Evolutionary conservation across 2,888 invertebrate species (phyloP), one percentile per base, ranked within the genome.

Genomic region (Meteorus cinctellus): DNA sequence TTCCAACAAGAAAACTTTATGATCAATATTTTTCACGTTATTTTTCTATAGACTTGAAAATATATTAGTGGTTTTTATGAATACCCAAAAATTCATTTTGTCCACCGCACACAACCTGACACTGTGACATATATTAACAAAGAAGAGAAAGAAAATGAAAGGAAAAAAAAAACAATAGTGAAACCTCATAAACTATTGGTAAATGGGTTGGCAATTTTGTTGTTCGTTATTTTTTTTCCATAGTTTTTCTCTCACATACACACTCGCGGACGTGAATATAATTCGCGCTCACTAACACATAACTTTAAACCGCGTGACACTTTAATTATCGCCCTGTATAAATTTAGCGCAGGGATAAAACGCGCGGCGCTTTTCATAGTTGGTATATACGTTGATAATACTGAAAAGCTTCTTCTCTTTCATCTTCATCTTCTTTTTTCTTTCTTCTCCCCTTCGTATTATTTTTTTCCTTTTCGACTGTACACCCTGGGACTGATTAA

Each of bases 311-410:
- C 74, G 82, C 80, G 84, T 85, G 88, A 88, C 88, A 88, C 85
- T 88, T 89, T 88, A 88, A 88, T 88, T 88, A 88, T 87, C 84
- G 85, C 81, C 82, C 77, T 80, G 85, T 81, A 86, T 86, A 87
- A 88, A 87, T 87, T 84, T 86, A 80, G 59, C 74, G 72, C 34
- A 66, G 67, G 75, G 75, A 74, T 69, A 63, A 72, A 66, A 27
- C 68, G 59, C 59, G 74, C 75, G 76, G 72, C 59, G 69, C 72
- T 73, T 72, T 60, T 72, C 74, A 77, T 77, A 70, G 36, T 68
- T 60, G 69, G 76, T 55, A 55, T 55, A 55, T 55, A 74, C 77
- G 77, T 41, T 66, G 74, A 75, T 78, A 72, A 60, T 70, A 55
- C 19, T 55, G 75, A 78, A 74, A 76, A 77, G 77, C 69, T 72